A percentile compares a stretch with the other conserved stretches of the same genome.
Conservation (phyloP, 2,113 vertebrate species). For the Nothobranchius kuhntae region DNA sequence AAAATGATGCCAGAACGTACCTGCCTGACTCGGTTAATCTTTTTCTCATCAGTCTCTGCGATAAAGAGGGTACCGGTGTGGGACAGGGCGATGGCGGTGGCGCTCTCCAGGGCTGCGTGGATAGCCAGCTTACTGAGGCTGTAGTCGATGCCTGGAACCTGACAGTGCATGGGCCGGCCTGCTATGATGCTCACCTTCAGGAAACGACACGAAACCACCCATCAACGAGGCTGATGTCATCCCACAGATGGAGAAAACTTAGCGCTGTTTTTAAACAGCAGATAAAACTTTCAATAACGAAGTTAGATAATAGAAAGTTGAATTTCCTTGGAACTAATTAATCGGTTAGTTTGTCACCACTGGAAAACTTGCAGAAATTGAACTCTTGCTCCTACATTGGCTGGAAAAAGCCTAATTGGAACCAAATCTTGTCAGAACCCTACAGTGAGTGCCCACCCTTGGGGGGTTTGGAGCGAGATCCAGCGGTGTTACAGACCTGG, state of each 20-base stretch:
- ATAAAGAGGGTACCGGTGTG: slow-evolving; percentile 96
- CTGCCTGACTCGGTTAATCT: slow-evolving; percentile 91
- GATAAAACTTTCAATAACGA: slow-evolving; percentile 24
- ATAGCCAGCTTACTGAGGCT: slow-evolving; percentile 98
- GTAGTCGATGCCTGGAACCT: slow-evolving; percentile 98
- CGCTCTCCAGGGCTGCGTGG: slow-evolving; percentile 95
- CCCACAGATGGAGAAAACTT: background rate
- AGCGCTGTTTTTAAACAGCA: background rate
- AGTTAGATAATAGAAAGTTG: slow-evolving; percentile 24
- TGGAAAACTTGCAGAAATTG: slow-evolving; percentile 37
- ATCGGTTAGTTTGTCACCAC: slow-evolving; percentile 30
- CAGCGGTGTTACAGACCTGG: slow-evolving; percentile 82
- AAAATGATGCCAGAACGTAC: slow-evolving; percentile 30
- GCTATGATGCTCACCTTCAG: slow-evolving; percentile 98
- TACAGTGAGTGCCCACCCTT: slow-evolving; percentile 18
- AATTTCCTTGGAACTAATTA: slow-evolving; percentile 45
- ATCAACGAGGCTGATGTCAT: background rate
- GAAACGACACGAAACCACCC: background rate
- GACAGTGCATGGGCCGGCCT: slow-evolving; percentile 98
- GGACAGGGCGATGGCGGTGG: slow-evolving; percentile 95
- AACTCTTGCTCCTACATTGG: slow-evolving; percentile 56
- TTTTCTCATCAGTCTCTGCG: slow-evolving; percentile 98
- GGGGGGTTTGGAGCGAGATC: slow-evolving; percentile 24
- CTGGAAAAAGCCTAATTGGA: slow-evolving; percentile 58
- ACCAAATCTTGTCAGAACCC: slow-evolving; percentile 47